Conservation (phyloP, 64 coral and sea anemone species). For the Catalaphyllia jardinei region DNA sequence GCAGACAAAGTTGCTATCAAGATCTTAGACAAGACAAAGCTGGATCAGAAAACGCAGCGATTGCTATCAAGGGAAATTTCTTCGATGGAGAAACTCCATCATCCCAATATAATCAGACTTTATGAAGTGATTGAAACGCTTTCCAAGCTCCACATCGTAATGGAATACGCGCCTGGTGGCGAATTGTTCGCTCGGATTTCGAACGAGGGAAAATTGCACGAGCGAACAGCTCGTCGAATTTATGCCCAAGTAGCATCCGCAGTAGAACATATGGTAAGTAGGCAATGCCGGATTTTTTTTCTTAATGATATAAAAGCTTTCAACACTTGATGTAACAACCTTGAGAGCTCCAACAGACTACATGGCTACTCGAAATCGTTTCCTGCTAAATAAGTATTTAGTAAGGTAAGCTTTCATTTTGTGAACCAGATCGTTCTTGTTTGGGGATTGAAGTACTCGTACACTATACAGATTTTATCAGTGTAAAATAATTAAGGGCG, state of each 20-base stretch:
- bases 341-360: neutral
- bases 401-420: neutral
- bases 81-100: conserved; percentile 97
- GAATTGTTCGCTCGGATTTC: conserved; percentile 97
- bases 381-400: neutral
- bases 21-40: conserved; percentile 97
- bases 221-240: conserved; percentile 81
- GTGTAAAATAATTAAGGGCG: neutral
- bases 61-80: conserved; percentile 95
- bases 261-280: conserved; percentile 97
- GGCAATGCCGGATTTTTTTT: neutral
- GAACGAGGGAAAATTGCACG: conserved; percentile 91
- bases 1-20: conserved; percentile 98
- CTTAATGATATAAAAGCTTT: neutral
- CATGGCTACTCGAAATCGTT: neutral
- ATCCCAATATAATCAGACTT: conserved; percentile 94
- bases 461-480: neutral
- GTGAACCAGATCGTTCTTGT: neutral
- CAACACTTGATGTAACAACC: neutral
- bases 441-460: neutral
- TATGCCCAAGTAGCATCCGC: conserved; percentile 89
- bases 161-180: conserved; percentile 93
- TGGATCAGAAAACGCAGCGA: conserved; percentile 96
- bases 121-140: conserved; percentile 99
- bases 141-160: conserved; percentile 87